Evolutionary conservation across 2,113 vertebrate genomes (phyloP), one percentile per base, ranked within the genome.

Genomic region (Benitochromis conjunctus): DNA sequence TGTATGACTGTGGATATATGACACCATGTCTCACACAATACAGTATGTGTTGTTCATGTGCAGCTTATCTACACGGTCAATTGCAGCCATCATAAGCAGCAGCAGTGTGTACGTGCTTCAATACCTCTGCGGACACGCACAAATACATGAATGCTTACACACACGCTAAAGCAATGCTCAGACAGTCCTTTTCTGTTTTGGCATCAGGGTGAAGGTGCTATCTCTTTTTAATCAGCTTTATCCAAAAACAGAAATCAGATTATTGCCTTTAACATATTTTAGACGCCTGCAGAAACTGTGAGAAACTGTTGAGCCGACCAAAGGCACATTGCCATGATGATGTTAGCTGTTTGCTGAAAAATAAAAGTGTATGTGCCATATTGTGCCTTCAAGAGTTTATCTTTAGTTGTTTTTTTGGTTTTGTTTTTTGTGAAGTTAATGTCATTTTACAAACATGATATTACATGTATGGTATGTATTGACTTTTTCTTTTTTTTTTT

Each of bases 1-100:
- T 51, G 13, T 58, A 86, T 81, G 69, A 92, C 93, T 92, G 94
- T 92, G 94, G 93, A 94, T 90, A 86, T 88, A 86, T 78, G 74
- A 85, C 69, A 62, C 69, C 86, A 78, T 2, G n/a, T 85, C 48
- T 81, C 71, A 76, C 69, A 80, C 81, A 83, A 76, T 9, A 55
- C 19, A 55, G 77, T 41, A 16, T 79, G 80, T 82, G 69, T 77
- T 53, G 55, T 89, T 86, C 36, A 81, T 58, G 62, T 90, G 90
- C 85, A 86, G 84, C 88, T 89, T 87, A 71, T 93, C 56, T 85
- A 82, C 34, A 84, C 24, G 48, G 82, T 74, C 79, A 58, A 18
- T 88, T 85, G 55, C 87, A 83, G 71, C 82, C 31, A 21, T 66
- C 83, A 53, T 48, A 80, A 64, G 51, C 62, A 74, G 48, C 77